Percentiles rank a stretch among this genome's conserved stretches.
Evolutionary conservation across 2,113 vertebrate genomes (phyloP).

Genomic region (Microcebus lehilahytsara): DNA sequence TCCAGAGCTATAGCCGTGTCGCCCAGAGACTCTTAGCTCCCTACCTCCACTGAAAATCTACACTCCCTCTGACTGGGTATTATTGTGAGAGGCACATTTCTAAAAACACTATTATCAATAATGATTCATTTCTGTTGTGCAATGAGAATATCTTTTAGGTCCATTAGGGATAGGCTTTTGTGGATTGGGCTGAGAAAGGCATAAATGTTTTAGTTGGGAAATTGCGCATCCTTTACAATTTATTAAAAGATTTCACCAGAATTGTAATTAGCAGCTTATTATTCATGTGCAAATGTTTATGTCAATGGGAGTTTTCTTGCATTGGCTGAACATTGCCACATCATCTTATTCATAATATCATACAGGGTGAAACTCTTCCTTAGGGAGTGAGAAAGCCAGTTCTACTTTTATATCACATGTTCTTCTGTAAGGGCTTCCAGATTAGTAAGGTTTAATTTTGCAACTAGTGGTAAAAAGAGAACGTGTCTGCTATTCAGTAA

Average conservation of each 20-base stretch:
- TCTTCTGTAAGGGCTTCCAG: background rate
- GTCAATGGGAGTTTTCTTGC: background rate
- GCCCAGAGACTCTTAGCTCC: background rate
- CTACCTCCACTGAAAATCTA: background rate
- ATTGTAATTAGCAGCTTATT: background rate
- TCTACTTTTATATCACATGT: background rate
- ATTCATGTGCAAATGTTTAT: background rate
- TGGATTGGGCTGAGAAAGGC: background rate
- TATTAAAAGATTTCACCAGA: background rate
- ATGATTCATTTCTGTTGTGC: background rate
- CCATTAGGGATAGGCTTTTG: background rate
- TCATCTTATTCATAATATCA: background rate
- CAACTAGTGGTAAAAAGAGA: background rate
- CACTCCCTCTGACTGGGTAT: background rate
- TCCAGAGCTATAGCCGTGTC: background rate
- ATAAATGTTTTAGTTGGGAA: background rate
- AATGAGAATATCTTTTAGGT: background rate
- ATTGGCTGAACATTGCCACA: background rate
- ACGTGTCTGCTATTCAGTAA: background rate
- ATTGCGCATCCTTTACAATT: background rate
- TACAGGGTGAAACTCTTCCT: background rate
- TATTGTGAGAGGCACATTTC: background rate
- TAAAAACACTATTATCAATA: background rate
- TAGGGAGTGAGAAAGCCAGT: background rate
- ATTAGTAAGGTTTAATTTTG: background rate